Base-by-base conservation (phyloP, 2,888 invertebrate genomes). In the Heteromyza rotundicornis region DNA sequence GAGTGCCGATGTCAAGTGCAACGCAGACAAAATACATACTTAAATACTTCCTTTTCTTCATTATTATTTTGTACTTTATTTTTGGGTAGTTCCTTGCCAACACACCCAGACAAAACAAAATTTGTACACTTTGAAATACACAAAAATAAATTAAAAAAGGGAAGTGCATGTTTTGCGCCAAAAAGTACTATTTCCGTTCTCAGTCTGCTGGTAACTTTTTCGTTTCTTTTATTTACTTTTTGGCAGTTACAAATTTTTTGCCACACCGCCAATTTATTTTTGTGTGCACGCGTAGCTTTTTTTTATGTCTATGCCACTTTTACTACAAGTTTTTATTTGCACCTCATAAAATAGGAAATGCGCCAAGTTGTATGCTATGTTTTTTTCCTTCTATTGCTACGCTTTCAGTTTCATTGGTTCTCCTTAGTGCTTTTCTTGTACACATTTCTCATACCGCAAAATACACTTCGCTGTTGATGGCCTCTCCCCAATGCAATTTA, bases 331-430 rank as follows among this genome's bases (percentile, higher is more conserved):
- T 80, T 80, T 80, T 80, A 79, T 81, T 80, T 80, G 74, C 80
- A 79, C 79, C 76, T 80, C 79, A 76, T 80, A 80, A 80, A 80
- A 77, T 69, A 71, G 65, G 70, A 76, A 78, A 77, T 78, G 77
- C 74, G 74, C 75, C 70, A 61, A 69, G 76, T 70, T 70, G 64
- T 70, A 74, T 75, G 74, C 71, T 71, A 65, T 68, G 70, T 40
- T 22, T 19, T 16, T n/a, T n/a, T n/a, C n/a, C n/a, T n/a, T n/a
- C 20, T 49, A 27, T 44, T 19, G 23, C 40, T 51, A n/a, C 36
- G 47, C 47, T 47, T 47, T 47, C 47, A 47, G 47, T 20, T 47
- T n/a, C 35, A 8, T 56, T 5, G 20, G 14, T 60, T 51, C 23
- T 44, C 22, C 50, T 60, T 60, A 57, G 57, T 51, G 57, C 57